These are phyloP conservation scores for Rachycentron canadum DNA, from an alignment of 2,797 vertebrate species.

Conservation along the genomic window DNA sequence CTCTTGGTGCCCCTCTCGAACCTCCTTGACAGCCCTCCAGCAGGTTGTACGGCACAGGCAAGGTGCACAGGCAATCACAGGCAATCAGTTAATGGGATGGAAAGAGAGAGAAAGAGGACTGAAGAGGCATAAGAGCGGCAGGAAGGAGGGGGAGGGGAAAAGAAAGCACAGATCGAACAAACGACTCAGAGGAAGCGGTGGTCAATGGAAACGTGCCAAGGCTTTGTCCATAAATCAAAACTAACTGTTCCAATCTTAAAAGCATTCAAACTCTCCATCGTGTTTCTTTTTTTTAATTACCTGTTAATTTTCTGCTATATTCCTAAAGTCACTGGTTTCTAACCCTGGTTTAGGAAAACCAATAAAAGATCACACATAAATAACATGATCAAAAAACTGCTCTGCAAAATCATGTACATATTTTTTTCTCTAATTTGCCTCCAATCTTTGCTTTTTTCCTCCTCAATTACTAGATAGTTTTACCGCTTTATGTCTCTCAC, in stretches of 20 bases:
- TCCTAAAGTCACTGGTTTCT: background rate
- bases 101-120: slow-evolving; percentile 1
- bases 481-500: no score
- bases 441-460: slow-evolving; percentile 1
- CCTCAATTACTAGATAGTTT: background rate
- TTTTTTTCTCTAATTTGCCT: background rate
- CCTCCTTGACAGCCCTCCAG: slow-evolving; percentile 40
- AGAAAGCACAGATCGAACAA: slow-evolving; percentile 37
- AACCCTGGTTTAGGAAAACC: background rate
- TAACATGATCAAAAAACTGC: background rate
- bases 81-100: slow-evolving; percentile 84
- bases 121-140: background rate
- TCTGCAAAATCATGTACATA: background rate
- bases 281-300: background rate
- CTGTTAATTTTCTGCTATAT: slow-evolving; percentile 1
- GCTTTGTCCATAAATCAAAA: slow-evolving; percentile 34
- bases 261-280: slow-evolving; percentile 4
- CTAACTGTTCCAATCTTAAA: background rate
- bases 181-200: slow-evolving; percentile 4
- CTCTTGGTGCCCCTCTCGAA: slow-evolving; percentile 37
- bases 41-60: slow-evolving; percentile 20
- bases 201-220: slow-evolving; percentile 30
- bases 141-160: slow-evolving; percentile 7
- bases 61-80: slow-evolving; percentile 71
- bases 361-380: background rate